phyloP scores from a whole-genome alignment of 2,797 vertebrate species.

The Pagetopsis macropterus region DNA sequence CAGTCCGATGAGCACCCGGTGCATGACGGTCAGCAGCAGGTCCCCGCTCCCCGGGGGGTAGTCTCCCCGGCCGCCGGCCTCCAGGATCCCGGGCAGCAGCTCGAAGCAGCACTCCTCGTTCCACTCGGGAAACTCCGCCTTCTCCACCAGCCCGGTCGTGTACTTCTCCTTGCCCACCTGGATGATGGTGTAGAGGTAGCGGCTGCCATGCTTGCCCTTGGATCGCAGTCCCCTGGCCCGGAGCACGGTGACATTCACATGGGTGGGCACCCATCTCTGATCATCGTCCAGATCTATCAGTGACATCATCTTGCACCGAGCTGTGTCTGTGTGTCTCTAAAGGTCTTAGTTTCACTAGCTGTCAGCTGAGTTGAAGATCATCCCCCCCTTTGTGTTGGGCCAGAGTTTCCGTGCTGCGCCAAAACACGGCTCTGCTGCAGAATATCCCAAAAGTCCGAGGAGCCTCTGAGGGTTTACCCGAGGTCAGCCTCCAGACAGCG shows the following conservation, averaged over 20 bases:
- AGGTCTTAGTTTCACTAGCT: slow-evolving; percentile 13
- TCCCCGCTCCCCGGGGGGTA: slow-evolving; percentile 83
- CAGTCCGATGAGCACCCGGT: slow-evolving; percentile 92
- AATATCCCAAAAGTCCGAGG: slow-evolving; percentile 54
- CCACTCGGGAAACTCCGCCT: slow-evolving; percentile 90
- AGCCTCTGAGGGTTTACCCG: slow-evolving; percentile 41
- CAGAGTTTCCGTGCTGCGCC: slow-evolving; percentile 59
- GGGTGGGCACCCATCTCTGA: slow-evolving; percentile 92
- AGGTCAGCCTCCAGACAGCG: slow-evolving; percentile 46
- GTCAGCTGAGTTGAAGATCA: slow-evolving; percentile 33
- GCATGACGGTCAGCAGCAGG: slow-evolving; percentile 92
- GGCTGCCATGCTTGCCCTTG: slow-evolving; percentile 92
- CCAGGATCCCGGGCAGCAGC: slow-evolving; percentile 89
- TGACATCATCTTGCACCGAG: slow-evolving; percentile 80
- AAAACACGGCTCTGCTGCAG: slow-evolving; percentile 70
- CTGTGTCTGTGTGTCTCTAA: not conserved
- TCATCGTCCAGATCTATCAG: slow-evolving; percentile 86
- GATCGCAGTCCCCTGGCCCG: slow-evolving; percentile 90
- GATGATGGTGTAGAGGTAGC: slow-evolving; percentile 93
- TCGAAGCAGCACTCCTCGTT: slow-evolving; percentile 92
- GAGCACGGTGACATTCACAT: slow-evolving; percentile 93
- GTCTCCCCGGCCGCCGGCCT: slow-evolving; percentile 79
- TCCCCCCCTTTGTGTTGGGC: slow-evolving; percentile 35
- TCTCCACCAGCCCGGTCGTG: slow-evolving; percentile 93
- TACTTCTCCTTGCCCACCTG: slow-evolving; percentile 95